Evolutionary conservation across 2,113 vertebrate genomes (phyloP).

Genomic region (Anolis carolinensis): DNA sequence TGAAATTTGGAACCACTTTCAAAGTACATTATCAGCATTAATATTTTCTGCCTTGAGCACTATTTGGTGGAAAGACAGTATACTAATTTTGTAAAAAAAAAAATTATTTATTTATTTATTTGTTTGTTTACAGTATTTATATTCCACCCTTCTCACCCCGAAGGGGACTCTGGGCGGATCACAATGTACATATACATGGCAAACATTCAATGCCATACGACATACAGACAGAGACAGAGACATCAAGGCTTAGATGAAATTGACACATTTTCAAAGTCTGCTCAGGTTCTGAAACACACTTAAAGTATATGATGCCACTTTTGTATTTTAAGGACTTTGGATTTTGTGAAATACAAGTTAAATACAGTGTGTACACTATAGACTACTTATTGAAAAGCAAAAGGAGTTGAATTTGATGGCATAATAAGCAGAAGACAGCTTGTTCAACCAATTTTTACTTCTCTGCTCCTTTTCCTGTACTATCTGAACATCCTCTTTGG

Average conservation of each 20-base stretch:
- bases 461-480: not conserved
- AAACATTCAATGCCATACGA: no score
- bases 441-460: not conserved
- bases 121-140: no score
- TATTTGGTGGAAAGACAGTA: not conserved
- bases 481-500: not conserved
- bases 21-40: not conserved
- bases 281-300: not conserved
- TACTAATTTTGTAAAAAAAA: no score
- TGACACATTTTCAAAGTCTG: not conserved
- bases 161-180: no score
- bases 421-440: not conserved
- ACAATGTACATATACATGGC: no score
- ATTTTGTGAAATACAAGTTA: not conserved
- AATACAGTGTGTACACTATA: slow-evolving; percentile 3
- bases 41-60: not conserved
- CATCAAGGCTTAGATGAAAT: not conserved
- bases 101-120: no score
- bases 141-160: no score
- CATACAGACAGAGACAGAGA: no score
- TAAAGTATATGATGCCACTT: not conserved
- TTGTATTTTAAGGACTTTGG: slow-evolving; percentile 2
- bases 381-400: not conserved
- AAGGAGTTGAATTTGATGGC: not conserved
- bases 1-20: slow-evolving; percentile 12